Evolutionary conservation across 2,113 vertebrate species (phyloP).

Genomic region (Osmerus eperlanus): DNA sequence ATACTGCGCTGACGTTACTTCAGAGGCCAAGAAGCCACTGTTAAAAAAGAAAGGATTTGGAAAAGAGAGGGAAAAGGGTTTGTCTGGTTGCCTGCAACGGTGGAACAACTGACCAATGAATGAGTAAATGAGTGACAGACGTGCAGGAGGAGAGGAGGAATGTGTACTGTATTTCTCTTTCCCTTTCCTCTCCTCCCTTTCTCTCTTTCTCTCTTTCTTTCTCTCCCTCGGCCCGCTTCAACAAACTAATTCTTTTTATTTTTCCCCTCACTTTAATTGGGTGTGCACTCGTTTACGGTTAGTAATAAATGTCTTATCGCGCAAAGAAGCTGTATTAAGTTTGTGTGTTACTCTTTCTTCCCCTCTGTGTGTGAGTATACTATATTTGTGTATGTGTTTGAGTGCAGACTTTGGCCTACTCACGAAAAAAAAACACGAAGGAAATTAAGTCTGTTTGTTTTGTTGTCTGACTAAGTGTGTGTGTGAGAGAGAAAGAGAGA

Average conservation of each 20-base stretch:
- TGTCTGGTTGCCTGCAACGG: conserved; percentile 57
- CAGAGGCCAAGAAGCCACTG: conserved; percentile 56
- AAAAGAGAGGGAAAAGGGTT: conserved; percentile 50
- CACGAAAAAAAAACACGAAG: conserved; percentile 27
- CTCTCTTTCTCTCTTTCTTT: background rate
- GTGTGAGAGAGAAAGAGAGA: background rate
- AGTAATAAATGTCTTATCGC: conserved; percentile 37
- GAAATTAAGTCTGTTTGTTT: conserved; percentile 30
- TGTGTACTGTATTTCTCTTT: background rate
- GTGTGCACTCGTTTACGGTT: conserved; percentile 39
- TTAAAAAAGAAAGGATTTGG: conserved; percentile 56
- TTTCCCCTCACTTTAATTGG: conserved; percentile 31
- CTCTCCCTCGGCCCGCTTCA: conserved; percentile 4
- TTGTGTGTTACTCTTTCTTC: too few species aligned
- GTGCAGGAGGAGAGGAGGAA: conserved; percentile 33
- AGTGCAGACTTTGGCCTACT: conserved; percentile 8
- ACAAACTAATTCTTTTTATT: conserved; percentile 22
- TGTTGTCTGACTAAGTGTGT: background rate
- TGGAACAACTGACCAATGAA: conserved; percentile 58
- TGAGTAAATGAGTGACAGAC: conserved; percentile 52
- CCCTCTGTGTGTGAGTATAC: too few species aligned
- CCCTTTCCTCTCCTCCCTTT: background rate
- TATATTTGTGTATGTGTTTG: background rate
- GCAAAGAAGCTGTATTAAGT: background rate
- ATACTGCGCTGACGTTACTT: conserved; percentile 55